A percentile compares a stretch with the other conserved stretches of the same genome.
phyloP scores from a whole-genome alignment of 2,113 vertebrate species.

The Cyprinus carpio region DNA sequence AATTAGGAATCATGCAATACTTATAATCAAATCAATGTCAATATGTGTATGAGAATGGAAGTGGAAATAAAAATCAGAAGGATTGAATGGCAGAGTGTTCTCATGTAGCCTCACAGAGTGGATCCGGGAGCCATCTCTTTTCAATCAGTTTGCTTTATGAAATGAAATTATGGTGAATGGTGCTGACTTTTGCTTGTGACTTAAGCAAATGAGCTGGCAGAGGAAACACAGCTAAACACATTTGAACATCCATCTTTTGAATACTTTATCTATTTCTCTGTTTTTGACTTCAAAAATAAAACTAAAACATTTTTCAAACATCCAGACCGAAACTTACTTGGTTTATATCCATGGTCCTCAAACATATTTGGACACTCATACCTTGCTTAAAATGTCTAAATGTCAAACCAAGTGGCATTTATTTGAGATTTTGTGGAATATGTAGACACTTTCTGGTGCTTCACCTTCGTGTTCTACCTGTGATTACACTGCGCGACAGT shows the following conservation, averaged over 20 bases:
- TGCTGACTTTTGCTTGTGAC: slow-evolving; percentile 54
- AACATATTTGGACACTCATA: slow-evolving; percentile 14
- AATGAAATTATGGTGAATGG: slow-evolving; percentile 65
- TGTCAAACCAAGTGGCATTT: neutral
- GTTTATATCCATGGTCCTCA: neutral
- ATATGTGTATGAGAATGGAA: slow-evolving; percentile 54
- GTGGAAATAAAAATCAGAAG: slow-evolving; percentile 30
- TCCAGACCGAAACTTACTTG: neutral
- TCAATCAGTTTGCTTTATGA: slow-evolving; percentile 69
- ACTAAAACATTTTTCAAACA: neutral
- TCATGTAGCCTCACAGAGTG: slow-evolving; percentile 61
- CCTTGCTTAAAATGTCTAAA: neutral
- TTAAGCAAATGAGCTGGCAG: slow-evolving; percentile 67
- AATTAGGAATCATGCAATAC: slow-evolving; percentile 11
- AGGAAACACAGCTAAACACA: slow-evolving; percentile 50
- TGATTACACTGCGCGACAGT: neutral
- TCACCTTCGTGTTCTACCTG: neutral
- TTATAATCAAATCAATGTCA: slow-evolving; percentile 52
- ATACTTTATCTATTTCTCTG: neutral
- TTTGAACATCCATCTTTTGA: neutral
- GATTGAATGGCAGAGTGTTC: slow-evolving; percentile 50
- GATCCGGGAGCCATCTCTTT: slow-evolving; percentile 62
- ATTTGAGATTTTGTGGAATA: neutral
- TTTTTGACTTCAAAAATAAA: neutral
- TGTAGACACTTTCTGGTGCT: neutral